A percentile compares a stretch with the other conserved stretches of the same genome.
Conservation (phyloP, 2,113 vertebrate species). For the Centropristis striata region DNA sequence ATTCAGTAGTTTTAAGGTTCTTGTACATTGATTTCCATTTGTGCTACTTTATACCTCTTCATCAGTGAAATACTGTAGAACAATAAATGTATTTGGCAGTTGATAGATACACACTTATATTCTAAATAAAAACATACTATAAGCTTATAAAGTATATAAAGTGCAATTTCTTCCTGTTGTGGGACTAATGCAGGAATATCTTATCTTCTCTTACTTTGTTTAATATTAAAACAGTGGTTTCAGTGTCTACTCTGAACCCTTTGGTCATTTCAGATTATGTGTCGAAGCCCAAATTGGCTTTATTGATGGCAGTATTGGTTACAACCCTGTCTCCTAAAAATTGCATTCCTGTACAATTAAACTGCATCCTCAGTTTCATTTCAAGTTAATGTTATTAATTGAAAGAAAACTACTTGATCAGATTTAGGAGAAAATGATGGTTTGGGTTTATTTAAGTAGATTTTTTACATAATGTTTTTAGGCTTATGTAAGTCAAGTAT, state of each 20-base stretch:
- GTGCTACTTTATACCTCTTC: background rate
- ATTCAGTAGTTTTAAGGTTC: background rate
- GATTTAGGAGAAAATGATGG: too few relatives aligned
- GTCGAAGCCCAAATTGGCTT: background rate
- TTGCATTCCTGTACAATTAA: too few relatives aligned
- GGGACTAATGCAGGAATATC: too few relatives aligned
- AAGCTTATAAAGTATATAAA: background rate
- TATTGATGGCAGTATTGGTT: too few relatives aligned
- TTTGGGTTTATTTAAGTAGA: too few relatives aligned
- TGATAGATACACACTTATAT: background rate
- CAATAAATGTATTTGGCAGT: background rate
- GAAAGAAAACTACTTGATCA: too few relatives aligned
- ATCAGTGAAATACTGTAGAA: background rate
- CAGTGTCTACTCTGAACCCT: background rate
- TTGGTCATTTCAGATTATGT: slow-evolving; percentile 1
- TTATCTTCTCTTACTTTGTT: background rate
- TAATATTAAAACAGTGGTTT: background rate
- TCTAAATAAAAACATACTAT: background rate
- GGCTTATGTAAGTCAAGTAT: too few relatives aligned
- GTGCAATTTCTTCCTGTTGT: too few relatives aligned
- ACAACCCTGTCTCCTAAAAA: too few relatives aligned
- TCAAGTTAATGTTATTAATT: too few relatives aligned
- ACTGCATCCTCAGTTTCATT: too few relatives aligned
- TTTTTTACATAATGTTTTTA: too few relatives aligned
- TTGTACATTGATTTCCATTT: background rate